Percentiles rank a stretch among this genome's conserved stretches.
These are phyloP conservation scores for Zygaena filipendulae DNA, from an alignment of 2,888 invertebrate species.

Conservation along the genomic window DNA sequence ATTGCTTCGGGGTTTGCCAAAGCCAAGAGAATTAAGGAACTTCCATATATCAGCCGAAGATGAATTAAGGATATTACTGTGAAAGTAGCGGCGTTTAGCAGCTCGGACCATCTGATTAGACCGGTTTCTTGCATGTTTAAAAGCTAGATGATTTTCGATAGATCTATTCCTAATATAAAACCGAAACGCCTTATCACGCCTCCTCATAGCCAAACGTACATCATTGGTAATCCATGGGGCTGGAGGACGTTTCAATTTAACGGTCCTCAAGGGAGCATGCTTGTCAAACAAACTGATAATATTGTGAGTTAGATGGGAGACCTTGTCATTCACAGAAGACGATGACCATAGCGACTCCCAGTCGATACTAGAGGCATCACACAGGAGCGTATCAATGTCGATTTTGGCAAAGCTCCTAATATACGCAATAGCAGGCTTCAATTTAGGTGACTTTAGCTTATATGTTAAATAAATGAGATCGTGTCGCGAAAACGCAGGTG, in stretches of 20 bases:
- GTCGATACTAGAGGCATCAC: background rate
- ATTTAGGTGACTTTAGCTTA: background rate
- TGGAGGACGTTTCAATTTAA: background rate
- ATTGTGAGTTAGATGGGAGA: background rate
- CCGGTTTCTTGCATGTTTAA: conserved; percentile 1
- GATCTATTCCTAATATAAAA: background rate
- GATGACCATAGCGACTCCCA: background rate
- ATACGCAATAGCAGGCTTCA: background rate
- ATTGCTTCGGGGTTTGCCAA: no score
- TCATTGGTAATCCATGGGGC: conserved; percentile 1
- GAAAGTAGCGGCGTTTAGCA: conserved; percentile 3
- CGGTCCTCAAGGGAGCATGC: background rate
- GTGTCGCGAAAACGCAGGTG: background rate
- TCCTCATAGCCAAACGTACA: conserved; percentile 1
- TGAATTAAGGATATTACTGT: no score
- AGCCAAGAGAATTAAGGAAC: no score
- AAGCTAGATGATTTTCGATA: background rate
- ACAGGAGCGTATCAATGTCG: background rate
- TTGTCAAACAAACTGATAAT: background rate
- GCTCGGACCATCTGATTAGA: conserved; percentile 4
- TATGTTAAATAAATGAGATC: background rate
- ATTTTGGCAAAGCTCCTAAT: conserved; percentile 1
- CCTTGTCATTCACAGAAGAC: background rate
- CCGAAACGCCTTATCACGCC: background rate
- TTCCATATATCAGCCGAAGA: no score